These are phyloP conservation scores for Potamarius usumacintae DNA, from an alignment of 2,113 vertebrate species.

Conservation along the genomic window DNA sequence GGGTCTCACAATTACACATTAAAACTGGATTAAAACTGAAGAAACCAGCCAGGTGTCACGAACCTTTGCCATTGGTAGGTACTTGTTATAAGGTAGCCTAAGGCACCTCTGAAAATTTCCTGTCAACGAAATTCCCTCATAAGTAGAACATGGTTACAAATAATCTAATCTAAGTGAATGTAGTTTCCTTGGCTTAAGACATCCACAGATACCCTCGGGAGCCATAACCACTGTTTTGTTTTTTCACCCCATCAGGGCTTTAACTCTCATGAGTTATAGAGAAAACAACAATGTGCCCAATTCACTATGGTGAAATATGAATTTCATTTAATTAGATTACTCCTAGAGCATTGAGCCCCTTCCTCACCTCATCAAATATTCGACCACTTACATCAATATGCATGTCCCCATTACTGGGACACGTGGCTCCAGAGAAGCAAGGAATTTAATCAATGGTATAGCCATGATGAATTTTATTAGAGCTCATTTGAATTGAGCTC, in stretches of 20 bases:
- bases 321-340: conserved; percentile 50
- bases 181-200: conserved; percentile 8
- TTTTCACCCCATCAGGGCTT: conserved; percentile 11
- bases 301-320: conserved; percentile 48
- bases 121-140: conserved; percentile 3
- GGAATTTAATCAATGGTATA: conserved; percentile 49
- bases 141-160: conserved; percentile 16
- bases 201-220: conserved; percentile 3
- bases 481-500: not conserved
- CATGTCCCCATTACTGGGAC: conserved; percentile 44
- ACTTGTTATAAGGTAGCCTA: not conserved
- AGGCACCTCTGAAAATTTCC: not conserved
- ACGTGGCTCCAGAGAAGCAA: conserved; percentile 43
- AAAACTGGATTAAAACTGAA: not conserved
- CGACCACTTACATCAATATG: conserved; percentile 50
- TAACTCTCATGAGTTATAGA: conserved; percentile 29
- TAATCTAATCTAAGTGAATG: conserved; percentile 18
- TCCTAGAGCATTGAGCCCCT: conserved; percentile 39
- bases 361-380: conserved; percentile 40
- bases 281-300: conserved; percentile 31
- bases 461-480: conserved; percentile 43
- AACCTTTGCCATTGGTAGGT: not conserved
- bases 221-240: conserved; percentile 10
- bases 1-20: not conserved
- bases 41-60: not conserved